A percentile compares a stretch with the other conserved stretches of the same genome.
These are phyloP conservation scores for Elysia chlorotica DNA, from an alignment of 1,140 invertebrate genomes.

Conservation along the genomic window DNA sequence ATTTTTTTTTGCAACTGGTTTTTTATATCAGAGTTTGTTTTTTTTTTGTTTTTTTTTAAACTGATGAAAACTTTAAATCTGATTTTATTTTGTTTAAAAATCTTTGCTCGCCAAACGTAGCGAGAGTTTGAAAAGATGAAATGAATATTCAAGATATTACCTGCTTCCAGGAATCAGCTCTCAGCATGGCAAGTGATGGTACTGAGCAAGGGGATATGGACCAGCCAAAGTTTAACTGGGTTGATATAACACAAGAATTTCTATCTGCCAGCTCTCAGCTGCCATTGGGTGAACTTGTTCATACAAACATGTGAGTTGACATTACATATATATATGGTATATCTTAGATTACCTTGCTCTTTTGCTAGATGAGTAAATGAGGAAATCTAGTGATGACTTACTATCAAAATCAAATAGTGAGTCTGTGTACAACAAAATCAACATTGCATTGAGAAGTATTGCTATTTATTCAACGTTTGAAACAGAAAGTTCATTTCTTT, in stretches of 20 bases:
- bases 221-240: conserved; percentile 37
- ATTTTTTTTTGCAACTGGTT: no score
- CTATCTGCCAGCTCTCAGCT: conserved; percentile 39
- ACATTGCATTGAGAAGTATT: not conserved
- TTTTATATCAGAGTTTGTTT: no score
- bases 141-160: not conserved
- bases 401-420: not conserved
- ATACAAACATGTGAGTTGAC: conserved; percentile 48
- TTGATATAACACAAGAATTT: conserved; percentile 51
- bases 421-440: not conserved
- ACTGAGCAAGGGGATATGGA: conserved; percentile 22
- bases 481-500: not conserved
- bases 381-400: not conserved
- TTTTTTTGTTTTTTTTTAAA: not conserved
- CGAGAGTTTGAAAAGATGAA: not conserved
- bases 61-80: not conserved
- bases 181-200: not conserved
- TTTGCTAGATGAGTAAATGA: not conserved
- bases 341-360: not conserved
- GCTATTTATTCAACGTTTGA: not conserved
- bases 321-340: not conserved
- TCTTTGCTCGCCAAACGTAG: not conserved
- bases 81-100: not conserved
- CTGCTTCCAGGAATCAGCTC: not conserved
- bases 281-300: conserved; percentile 48